phyloP scores from a whole-genome alignment of 1,140 invertebrate genomes.

The Drosophila novamexicana region DNA sequence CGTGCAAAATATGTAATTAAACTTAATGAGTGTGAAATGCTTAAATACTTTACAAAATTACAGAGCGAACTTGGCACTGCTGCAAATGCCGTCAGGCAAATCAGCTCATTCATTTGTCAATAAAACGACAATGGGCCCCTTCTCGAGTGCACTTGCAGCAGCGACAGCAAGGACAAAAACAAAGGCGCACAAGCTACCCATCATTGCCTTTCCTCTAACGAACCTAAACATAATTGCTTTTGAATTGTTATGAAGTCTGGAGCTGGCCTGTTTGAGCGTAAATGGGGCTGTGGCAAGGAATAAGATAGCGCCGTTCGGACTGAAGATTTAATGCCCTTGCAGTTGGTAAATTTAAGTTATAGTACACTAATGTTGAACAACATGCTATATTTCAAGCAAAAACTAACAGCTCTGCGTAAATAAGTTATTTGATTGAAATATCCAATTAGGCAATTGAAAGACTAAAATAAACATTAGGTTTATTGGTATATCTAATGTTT shows the following conservation, averaged over 20 bases:
- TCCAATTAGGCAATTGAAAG: no score
- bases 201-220: background rate
- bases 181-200: background rate
- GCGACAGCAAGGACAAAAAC: slow-evolving; percentile 7
- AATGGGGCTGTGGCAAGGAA: background rate
- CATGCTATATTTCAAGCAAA: no score
- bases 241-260: slow-evolving; percentile 51
- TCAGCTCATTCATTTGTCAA: slow-evolving; percentile 79
- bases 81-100: slow-evolving; percentile 62
- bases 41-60: slow-evolving; percentile 46
- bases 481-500: no score
- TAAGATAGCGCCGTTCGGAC: background rate
- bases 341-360: background rate
- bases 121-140: slow-evolving; percentile 64
- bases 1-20: slow-evolving; percentile 75
- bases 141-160: slow-evolving; percentile 29
- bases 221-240: slow-evolving; percentile 55
- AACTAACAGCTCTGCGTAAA: no score
- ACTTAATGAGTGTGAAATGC: slow-evolving; percentile 77
- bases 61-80: slow-evolving; percentile 17
- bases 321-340: background rate
- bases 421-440: no score
- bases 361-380: no score
- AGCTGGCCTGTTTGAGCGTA: background rate
- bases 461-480: no score